phyloP scores from a whole-genome alignment of 92 coral and sea anemone genomes.

The Heliopora coerulea region DNA sequence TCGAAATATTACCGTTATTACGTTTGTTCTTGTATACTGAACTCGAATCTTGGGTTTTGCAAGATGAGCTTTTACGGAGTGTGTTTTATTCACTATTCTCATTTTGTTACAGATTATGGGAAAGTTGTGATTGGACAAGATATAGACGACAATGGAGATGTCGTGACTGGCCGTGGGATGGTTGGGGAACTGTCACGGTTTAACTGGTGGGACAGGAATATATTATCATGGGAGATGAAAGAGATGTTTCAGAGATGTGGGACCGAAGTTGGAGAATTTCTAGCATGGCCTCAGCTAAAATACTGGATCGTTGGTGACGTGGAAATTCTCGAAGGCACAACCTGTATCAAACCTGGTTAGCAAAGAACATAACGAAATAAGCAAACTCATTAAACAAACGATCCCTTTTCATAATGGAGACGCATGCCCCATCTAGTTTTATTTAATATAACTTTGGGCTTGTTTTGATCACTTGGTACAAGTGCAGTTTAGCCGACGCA shows the following conservation, averaged over 20 bases:
- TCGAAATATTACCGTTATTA: too few relatives aligned
- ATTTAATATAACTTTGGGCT: too few relatives aligned
- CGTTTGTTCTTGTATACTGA: too few relatives aligned
- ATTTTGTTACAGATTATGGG: neutral
- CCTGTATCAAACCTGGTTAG: constrained; percentile 25
- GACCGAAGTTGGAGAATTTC: neutral
- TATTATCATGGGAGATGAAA: neutral
- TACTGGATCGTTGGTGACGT: constrained; percentile 16
- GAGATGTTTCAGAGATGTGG: constrained; percentile 7
- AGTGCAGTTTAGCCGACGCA: too few relatives aligned
- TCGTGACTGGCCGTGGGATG: constrained; percentile 1
- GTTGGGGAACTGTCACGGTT: constrained; percentile 28
- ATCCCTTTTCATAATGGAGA: too few relatives aligned
- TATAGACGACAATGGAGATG: neutral
- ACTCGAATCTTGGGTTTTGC: too few relatives aligned
- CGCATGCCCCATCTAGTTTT: too few relatives aligned
- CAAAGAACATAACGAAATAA: too few relatives aligned
- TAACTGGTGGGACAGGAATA: neutral
- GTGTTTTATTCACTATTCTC: too few relatives aligned
- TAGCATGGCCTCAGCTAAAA: constrained; percentile 21
- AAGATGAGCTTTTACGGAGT: too few relatives aligned
- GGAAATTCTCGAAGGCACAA: neutral
- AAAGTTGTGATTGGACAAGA: constrained; percentile 20
- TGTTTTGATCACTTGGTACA: too few relatives aligned
- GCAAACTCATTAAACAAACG: too few relatives aligned